These are phyloP conservation scores for Pangasius macronema DNA, from an alignment of 2,797 vertebrate genomes.

Conservation along the genomic window DNA sequence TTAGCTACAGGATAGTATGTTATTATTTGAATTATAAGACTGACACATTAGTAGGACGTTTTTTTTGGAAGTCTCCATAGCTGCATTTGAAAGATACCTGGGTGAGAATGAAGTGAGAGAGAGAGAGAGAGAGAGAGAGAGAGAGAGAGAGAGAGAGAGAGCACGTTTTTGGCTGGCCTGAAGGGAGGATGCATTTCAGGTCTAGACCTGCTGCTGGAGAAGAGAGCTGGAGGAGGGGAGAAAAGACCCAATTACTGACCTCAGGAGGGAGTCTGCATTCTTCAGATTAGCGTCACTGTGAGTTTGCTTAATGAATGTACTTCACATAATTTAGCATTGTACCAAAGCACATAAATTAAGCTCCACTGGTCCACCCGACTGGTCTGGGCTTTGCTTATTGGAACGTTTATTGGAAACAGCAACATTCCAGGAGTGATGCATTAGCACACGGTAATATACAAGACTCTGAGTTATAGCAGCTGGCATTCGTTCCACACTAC, in stretches of 20 bases:
- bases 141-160: slow-evolving; percentile 50
- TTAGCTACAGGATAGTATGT: not conserved
- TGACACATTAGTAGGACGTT: slow-evolving; percentile 18
- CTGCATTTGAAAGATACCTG: slow-evolving; percentile 43
- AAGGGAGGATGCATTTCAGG: slow-evolving; percentile 79
- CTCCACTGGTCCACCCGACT: slow-evolving; percentile 68
- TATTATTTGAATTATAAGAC: not conserved
- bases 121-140: slow-evolving; percentile 3
- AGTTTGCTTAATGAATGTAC: slow-evolving; percentile 80
- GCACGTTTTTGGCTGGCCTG: slow-evolving; percentile 76
- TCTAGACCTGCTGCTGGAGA: slow-evolving; percentile 80
- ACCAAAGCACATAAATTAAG: slow-evolving; percentile 78
- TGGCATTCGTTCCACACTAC: slow-evolving; percentile 6
- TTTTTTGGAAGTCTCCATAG: slow-evolving; percentile 22
- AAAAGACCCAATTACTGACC: slow-evolving; percentile 60
- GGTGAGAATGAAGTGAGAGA: slow-evolving; percentile 50
- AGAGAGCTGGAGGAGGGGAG: slow-evolving; percentile 59
- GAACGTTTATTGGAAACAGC: slow-evolving; percentile 83
- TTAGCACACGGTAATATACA: slow-evolving; percentile 61
- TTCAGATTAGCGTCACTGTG: slow-evolving; percentile 78
- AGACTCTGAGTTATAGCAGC: slow-evolving; percentile 30
- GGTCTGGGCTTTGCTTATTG: slow-evolving; percentile 76
- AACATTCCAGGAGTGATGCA: slow-evolving; percentile 66
- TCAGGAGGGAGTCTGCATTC: slow-evolving; percentile 65
- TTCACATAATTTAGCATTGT: slow-evolving; percentile 76